A percentile compares a stretch with the other conserved stretches of the same genome.
Evolutionary conservation across 2,888 invertebrate species (phyloP).

Genomic region (Xanthorhoe spadicearia): DNA sequence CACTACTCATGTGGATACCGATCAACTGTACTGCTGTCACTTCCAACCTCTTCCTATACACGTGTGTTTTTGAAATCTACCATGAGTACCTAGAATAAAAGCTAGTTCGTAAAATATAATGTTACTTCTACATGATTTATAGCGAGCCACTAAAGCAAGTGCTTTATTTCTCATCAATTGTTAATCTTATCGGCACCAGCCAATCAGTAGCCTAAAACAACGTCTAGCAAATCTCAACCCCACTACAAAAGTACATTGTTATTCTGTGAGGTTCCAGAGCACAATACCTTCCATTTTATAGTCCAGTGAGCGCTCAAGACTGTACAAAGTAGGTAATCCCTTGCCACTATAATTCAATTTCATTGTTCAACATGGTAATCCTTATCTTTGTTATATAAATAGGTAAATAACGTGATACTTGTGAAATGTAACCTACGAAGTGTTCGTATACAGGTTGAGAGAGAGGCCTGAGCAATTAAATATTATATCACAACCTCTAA

Average conservation of each 20-base stretch:
- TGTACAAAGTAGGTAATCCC: slow-evolving; percentile 20
- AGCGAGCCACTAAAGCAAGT: neutral
- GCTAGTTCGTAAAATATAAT: neutral
- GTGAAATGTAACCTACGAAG: neutral
- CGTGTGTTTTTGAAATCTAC: neutral
- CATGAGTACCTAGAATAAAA: neutral
- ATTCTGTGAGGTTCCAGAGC: slow-evolving; percentile 26
- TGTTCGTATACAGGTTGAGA: neutral
- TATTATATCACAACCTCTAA: neutral
- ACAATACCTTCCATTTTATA: slow-evolving; percentile 35
- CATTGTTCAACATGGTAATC: slow-evolving; percentile 6
- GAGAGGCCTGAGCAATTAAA: neutral
- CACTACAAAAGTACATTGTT: slow-evolving; percentile 13
- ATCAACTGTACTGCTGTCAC: slow-evolving; percentile 29
- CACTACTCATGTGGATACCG: slow-evolving; percentile 22
- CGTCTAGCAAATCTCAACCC: slow-evolving; percentile 11
- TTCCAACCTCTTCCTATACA: slow-evolving; percentile 15
- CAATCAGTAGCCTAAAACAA: neutral
- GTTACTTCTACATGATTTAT: neutral
- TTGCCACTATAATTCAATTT: slow-evolving; percentile 13
- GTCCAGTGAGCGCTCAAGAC: slow-evolving; percentile 21
- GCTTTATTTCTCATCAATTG: slow-evolving; percentile 1
- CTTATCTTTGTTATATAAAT: neutral
- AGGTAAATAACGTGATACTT: neutral
- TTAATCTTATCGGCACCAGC: slow-evolving; percentile 13